A percentile compares a stretch with the other conserved stretches of the same genome.
phyloP scores from a whole-genome alignment of 2,888 invertebrate species.

The Athalia rosae region DNA sequence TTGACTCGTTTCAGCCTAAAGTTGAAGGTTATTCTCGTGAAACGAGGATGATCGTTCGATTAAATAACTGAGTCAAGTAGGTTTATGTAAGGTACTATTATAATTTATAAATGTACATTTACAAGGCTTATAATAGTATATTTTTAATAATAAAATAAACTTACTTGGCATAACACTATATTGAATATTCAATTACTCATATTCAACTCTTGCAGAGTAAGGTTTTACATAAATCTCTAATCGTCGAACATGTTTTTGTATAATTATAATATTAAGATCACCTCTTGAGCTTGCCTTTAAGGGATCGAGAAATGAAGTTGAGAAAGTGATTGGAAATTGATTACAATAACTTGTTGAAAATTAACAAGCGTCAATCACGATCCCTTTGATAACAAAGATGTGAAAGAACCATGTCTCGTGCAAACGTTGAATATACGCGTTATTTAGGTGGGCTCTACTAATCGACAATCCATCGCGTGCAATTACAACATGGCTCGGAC shows the following conservation, averaged over 20 bases:
- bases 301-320: constrained; percentile 13
- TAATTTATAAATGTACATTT: constrained; percentile 72
- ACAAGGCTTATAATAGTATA: constrained; percentile 67
- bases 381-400: not conserved
- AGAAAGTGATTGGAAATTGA: constrained; percentile 4
- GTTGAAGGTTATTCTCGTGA: too few species aligned
- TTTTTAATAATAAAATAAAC: constrained; percentile 71
- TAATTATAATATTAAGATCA: constrained; percentile 33
- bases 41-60: not conserved
- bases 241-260: constrained; percentile 29
- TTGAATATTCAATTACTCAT: constrained; percentile 62
- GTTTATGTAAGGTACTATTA: constrained; percentile 67
- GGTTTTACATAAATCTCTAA: constrained; percentile 42
- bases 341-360: constrained; percentile 26
- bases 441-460: constrained; percentile 17
- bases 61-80: constrained; percentile 17
- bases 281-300: not conserved
- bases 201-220: constrained; percentile 54
- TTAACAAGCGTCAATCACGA: constrained; percentile 18
- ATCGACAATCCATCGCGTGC: constrained; percentile 37
- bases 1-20: too few species aligned
- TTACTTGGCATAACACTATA: constrained; percentile 67
- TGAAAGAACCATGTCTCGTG: not conserved
- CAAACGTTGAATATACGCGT: constrained; percentile 36
- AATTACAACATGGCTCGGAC: constrained; percentile 39